Base-by-base conservation (phyloP, 1,140 invertebrate species). In the Eulimnadia texana region DNA sequence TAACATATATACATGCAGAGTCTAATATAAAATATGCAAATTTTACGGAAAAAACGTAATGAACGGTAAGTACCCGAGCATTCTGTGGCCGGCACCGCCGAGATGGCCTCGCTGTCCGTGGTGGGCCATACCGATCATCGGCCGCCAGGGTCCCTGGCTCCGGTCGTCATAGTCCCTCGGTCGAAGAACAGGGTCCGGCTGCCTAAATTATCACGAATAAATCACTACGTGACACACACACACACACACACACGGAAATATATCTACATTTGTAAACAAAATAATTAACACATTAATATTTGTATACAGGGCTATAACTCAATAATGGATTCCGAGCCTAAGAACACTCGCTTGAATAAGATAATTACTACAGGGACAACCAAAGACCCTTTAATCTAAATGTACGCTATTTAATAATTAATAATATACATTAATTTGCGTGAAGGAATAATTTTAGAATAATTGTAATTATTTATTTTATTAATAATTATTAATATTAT, bases 101-200 rank as follows among this genome's bases (percentile, higher is more conserved):
- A 90, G 70, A 9, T 72, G 77, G 27, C 80, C 86, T 57, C 77
- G 70, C 56, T 81, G 79, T 59, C 76, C 79, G 1, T 79, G 77
- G 10, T 75, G 78, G 1, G 77, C 79, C 77, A 88, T 86, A 64
- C 86, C 86, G 57, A 85, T 84, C 66, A 80, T 79, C 6, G 86
- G 85, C 63, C 79, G 73, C 80, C 83, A 90, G 62, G 83, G 60
- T 80, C 59, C 75, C 71, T 10, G 69, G 70, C 50, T 72, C 79
- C 77, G 64, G 78, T 79, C 70, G 83, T 79, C 69, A 85, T 52
- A 80, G 71, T 92, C 84, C 54, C 81, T 80, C 0, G 89, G 88
- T 72, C 90, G 91, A 28, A 96, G 75, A 1, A 91, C 85, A 59
- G 77, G 75, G 0, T 81, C 78, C 1, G 92, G 89, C 55, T 85